Evolutionary conservation across 2,888 invertebrate species (phyloP), one percentile per base, ranked within the genome.

Genomic region (Cabera pusaria): DNA sequence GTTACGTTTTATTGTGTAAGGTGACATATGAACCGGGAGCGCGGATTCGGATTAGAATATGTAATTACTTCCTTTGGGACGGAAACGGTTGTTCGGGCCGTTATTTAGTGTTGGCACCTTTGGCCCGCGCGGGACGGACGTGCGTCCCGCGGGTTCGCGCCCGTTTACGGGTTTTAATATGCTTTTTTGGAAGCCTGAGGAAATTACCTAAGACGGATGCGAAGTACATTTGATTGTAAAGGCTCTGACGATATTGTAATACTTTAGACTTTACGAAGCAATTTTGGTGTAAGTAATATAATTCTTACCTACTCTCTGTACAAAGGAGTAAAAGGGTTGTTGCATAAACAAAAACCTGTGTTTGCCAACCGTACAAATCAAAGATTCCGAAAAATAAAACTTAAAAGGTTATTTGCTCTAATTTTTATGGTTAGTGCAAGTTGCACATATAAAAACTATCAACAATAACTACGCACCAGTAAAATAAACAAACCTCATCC

Each of bases 41-140:
- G 59, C 62, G 75, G 76, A 71, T 72, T 74, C 59, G 82, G 84
- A 86, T 87, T 84, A 82, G 88, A 85, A 88, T 87, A 86, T 82
- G 85, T 88, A 88, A 88, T 88, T 87, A 87, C 82, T 88, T 88
- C 88, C 88, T 87, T 84, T 82, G 80, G 86, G 71, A 75, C 79
- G 88, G 87, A 87, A 86, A 83, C 82, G 78, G 75, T 72, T 69
- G 64, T 67, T 57, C 47, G 64, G 67, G 71, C 72, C 74, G 78
- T 78, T 79, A 72, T 57, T 60, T 61, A 63, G 57, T 65, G 64
- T 56, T 66, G 63, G 49, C 75, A 79, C 79, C 79, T 77, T 69
- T 67, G 52, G 28, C 22, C 27, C 37, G 44, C 55, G 55, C 35
- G 46, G 50, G 44, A 47, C 40, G 35, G 35, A 43, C 54, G 54